A percentile compares a stretch with the other conserved stretches of the same genome.
These are phyloP conservation scores for Grammomys surdaster DNA, from an alignment of 2,113 vertebrate species.

Conservation along the genomic window DNA sequence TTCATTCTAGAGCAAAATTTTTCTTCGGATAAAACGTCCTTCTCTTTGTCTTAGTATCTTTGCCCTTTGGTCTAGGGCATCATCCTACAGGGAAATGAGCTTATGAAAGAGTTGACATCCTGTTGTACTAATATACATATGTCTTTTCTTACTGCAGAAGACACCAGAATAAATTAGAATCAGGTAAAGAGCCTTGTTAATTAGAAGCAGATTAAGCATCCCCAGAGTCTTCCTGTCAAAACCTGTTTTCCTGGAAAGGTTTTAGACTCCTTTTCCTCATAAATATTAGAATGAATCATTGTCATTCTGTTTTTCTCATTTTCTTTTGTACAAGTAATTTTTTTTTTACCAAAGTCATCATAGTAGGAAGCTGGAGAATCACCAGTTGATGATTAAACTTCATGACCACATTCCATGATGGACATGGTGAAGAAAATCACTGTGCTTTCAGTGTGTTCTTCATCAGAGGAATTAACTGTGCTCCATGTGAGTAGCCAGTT, in stretches of 20 bases:
- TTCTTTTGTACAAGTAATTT: not conserved
- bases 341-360: not conserved
- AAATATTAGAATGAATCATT: not conserved
- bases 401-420: not conserved
- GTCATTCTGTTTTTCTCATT: not conserved
- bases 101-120: not conserved
- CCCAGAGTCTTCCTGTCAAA: not conserved
- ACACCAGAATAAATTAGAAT: conserved; percentile 3
- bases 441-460: not conserved
- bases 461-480: not conserved
- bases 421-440: not conserved
- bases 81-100: not conserved
- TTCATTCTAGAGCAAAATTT: not conserved
- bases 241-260: conserved; percentile 25
- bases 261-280: not conserved
- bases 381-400: not conserved
- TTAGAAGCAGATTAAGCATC: conserved; percentile 53
- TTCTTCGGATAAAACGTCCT: no score
- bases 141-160: not conserved
- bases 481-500: conserved; percentile 67
- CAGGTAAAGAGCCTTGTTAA: not conserved
- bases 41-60: not conserved
- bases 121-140: not conserved
- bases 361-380: not conserved
- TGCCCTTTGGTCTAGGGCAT: not conserved